Base-by-base conservation (phyloP, 2,888 invertebrate species). In the Isoperla grammatica region DNA sequence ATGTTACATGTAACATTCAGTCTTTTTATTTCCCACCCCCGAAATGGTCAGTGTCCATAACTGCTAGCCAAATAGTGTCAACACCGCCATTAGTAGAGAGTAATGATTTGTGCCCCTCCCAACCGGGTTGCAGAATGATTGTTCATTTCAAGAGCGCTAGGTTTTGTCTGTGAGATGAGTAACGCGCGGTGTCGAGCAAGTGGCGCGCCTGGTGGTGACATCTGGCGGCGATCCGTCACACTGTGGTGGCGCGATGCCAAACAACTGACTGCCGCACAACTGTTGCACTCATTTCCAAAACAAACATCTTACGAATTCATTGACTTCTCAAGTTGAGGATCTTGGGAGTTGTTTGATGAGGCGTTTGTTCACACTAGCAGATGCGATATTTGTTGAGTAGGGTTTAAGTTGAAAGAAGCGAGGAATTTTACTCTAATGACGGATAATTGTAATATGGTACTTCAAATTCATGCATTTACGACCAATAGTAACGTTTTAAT, bases 101-200 rank as follows among this genome's bases (percentile, higher is more conserved):
- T 29, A 29, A 29, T 29, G 29, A 29, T 29, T 29, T 29, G 29
- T 29, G 29, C 46, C 19, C 22, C 46, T 46, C 46, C 19, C 46
- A 46, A 46, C 46, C n/a, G 22, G 46, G 22, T 19, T 46, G 46
- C 13, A 19, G 46, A 46, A 46, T 46, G 46, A 46, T 46, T 46
- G 46, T 46, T 46, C 46, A 22, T 22, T 46, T 46, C 19, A 46
- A 46, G 40, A 45, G 17, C n/a, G 19, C 45, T 45, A 45, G 53
- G 53, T 53, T 53, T 53, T 53, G 53, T 53, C 39, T 53, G 53
- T 29, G 15, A n/a, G 17, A 53, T 53, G 53, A 53, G 37, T 53
- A 53, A 53, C 37, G 53, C 20, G 29, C 37, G 35, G 11, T 17
- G 37, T 11, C 20, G 48, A 22, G 29, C n/a, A 39, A 53, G 53